These are phyloP conservation scores for Euwallacea similis DNA, from an alignment of 1,140 invertebrate genomes.

Conservation along the genomic window DNA sequence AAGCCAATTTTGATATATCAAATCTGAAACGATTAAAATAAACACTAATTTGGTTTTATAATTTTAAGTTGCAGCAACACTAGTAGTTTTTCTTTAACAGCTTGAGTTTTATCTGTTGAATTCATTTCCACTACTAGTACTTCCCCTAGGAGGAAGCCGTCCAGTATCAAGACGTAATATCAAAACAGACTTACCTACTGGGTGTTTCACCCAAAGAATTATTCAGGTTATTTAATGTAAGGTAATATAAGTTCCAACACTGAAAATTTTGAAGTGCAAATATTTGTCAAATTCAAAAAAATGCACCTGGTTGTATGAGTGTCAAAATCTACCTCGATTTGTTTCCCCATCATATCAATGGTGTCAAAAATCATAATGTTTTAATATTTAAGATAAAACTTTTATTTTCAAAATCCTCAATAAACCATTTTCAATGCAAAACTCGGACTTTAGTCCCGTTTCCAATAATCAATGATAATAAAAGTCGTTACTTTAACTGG, in stretches of 20 bases:
- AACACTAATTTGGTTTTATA: neutral
- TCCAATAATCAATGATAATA: constrained; percentile 41
- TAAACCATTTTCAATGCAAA: constrained; percentile 13
- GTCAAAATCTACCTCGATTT: too few relatives aligned
- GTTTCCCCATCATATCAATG: too few relatives aligned
- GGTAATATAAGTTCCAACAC: neutral
- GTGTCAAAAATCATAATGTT: too few relatives aligned
- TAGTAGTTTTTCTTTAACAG: constrained; percentile 47
- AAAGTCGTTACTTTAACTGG: constrained; percentile 48
- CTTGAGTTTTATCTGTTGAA: constrained; percentile 43
- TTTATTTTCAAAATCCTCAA: neutral
- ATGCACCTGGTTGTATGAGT: too few relatives aligned
- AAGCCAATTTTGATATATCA: constrained; percentile 72
- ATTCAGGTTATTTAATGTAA: neutral
- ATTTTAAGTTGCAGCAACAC: constrained; percentile 41
- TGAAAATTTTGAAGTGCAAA: neutral
- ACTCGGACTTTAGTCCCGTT: neutral
- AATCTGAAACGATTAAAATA: constrained; percentile 23
- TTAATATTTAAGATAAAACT: too few relatives aligned
- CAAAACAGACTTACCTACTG: too few relatives aligned
- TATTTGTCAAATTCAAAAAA: neutral
- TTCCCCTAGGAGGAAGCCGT: constrained; percentile 27
- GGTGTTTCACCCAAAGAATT: neutral
- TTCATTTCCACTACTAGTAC: constrained; percentile 48
- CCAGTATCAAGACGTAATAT: too few relatives aligned